Evolutionary conservation across 2,888 invertebrate genomes (phyloP).

Genomic region (Penaeus monodon): DNA sequence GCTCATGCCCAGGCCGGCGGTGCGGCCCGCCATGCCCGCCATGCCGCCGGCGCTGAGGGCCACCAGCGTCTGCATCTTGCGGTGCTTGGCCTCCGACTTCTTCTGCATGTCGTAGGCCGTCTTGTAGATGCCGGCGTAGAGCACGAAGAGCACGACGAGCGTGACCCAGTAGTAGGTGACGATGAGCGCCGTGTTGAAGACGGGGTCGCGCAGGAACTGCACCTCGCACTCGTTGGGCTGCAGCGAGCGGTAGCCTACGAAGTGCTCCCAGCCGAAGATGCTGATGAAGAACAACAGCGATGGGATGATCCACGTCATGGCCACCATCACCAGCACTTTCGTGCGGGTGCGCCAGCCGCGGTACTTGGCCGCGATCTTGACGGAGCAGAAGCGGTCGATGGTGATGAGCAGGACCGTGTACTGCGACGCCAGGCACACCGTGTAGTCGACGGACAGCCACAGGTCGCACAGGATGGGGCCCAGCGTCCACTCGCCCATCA

Average conservation of each 20-base stretch:
- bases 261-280: slow-evolving; percentile 99
- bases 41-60: slow-evolving; percentile 76
- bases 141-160: slow-evolving; percentile 90
- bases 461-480: slow-evolving; percentile 96
- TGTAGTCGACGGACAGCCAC: slow-evolving; percentile 98
- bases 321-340: slow-evolving; percentile 96
- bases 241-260: slow-evolving; percentile 91
- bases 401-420: slow-evolving; percentile 99
- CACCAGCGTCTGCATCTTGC: slow-evolving; percentile 86
- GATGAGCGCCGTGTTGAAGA: slow-evolving; percentile 96
- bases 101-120: slow-evolving; percentile 98
- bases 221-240: slow-evolving; percentile 92
- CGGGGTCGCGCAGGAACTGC: slow-evolving; percentile 96
- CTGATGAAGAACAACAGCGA: slow-evolving; percentile 96
- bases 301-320: slow-evolving; percentile 96
- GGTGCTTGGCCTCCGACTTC: slow-evolving; percentile 95
- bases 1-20: slow-evolving; percentile 75
- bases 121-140: slow-evolving; percentile 97
- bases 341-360: slow-evolving; percentile 96
- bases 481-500: slow-evolving; percentile 97
- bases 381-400: slow-evolving; percentile 97
- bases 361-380: slow-evolving; percentile 98
- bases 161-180: slow-evolving; percentile 99
- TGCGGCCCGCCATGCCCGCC: slow-evolving; percentile 88
- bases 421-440: slow-evolving; percentile 97